A percentile compares a stretch with the other conserved stretches of the same genome.
These are phyloP conservation scores for Himalopsyche tibetana DNA, from an alignment of 2,888 invertebrate species.

Conservation along the genomic window DNA sequence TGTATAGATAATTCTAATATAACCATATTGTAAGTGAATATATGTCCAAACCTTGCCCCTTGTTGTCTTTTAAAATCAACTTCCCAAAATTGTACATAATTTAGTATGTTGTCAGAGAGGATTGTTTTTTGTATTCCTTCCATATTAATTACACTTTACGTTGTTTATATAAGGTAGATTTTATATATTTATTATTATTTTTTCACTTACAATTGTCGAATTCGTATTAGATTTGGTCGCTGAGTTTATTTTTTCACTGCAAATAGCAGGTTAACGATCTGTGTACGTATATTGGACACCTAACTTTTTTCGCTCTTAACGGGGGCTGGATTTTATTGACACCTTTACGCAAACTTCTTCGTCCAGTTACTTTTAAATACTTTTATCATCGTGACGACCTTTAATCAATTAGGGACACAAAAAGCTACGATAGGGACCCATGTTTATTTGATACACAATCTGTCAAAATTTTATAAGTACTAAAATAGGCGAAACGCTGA, in stretches of 20 bases:
- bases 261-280: constrained; percentile 20
- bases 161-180: constrained; percentile 14
- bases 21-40: constrained; percentile 46
- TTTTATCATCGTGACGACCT: no score
- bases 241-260: neutral
- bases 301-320: no score
- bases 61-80: constrained; percentile 38
- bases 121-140: constrained; percentile 7
- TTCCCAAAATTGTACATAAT: constrained; percentile 35
- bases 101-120: constrained; percentile 46
- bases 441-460: no score
- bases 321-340: no score
- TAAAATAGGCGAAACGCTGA: no score
- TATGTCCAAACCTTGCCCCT: neutral
- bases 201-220: no score
- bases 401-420: no score
- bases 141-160: neutral
- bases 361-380: no score
- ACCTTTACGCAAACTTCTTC: no score
- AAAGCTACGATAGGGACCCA: no score
- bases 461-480: no score
- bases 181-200: neutral
- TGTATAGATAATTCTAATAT: constrained; percentile 47
- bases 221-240: no score
- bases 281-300: neutral